Evolutionary conservation across 2,888 invertebrate genomes (phyloP).

Genomic region (Platerodrilus igneus): DNA sequence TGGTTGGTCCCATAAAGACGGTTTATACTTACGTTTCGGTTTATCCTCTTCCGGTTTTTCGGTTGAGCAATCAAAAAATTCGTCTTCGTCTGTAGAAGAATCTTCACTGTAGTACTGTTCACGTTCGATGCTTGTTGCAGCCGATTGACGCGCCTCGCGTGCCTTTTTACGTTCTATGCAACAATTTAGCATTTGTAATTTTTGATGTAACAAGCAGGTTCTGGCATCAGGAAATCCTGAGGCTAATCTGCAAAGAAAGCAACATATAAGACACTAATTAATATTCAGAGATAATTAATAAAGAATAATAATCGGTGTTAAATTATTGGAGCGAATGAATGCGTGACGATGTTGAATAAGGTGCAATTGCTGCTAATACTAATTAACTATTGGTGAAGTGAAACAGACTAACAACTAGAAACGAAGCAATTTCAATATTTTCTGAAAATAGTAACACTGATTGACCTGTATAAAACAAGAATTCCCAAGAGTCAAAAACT

Average conservation of each 20-base stretch:
- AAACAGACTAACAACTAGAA: too few species aligned
- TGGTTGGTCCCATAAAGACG: constrained; percentile 53
- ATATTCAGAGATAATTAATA: constrained; percentile 12
- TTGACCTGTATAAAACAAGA: too few species aligned
- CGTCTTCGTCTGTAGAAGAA: constrained; percentile 55
- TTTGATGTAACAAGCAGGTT: constrained; percentile 89
- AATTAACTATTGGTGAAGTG: too few species aligned
- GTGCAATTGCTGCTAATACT: too few species aligned
- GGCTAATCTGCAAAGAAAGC: constrained; percentile 64
- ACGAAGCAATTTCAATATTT: too few species aligned
- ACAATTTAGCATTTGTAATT: constrained; percentile 82
- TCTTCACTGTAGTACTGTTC: constrained; percentile 18
- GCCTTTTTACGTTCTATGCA: constrained; percentile 63
- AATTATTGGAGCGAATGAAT: too few species aligned
- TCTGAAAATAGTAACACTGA: too few species aligned
- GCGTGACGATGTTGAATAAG: too few species aligned
- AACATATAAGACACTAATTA: too few species aligned
- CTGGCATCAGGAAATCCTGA: constrained; percentile 80
- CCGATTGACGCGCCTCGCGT: constrained; percentile 48
- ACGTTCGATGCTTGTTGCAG: constrained; percentile 3
- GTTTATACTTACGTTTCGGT: constrained; percentile 39
- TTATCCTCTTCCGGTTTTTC: constrained; percentile 46
- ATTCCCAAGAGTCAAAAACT: too few species aligned
- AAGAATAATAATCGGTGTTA: too few species aligned
- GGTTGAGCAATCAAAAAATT: constrained; percentile 77